A percentile compares a stretch with the other conserved stretches of the same genome.
These are phyloP conservation scores for Caenorhabditis imperialis DNA, from an alignment of 2,888 invertebrate species.

Conservation along the genomic window DNA sequence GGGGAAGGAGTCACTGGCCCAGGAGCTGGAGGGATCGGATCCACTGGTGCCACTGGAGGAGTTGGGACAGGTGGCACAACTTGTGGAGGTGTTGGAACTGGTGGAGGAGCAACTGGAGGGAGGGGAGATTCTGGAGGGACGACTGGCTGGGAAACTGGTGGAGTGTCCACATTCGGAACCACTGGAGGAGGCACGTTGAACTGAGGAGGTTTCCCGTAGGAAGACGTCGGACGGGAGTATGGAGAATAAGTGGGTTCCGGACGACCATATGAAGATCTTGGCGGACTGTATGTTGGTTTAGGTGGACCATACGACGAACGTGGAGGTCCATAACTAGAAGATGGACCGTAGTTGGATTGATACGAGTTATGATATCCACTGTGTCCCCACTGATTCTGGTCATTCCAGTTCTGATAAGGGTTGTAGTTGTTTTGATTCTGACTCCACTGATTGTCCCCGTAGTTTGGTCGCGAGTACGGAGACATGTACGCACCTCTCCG, in stretches of 20 bases:
- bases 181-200: conserved; percentile 26
- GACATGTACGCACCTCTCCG: conserved; percentile 41
- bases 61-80: not conserved
- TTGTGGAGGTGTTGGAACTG: not conserved
- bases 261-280: conserved; percentile 32
- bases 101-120: conserved; percentile 14
- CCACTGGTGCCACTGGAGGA: too few relatives aligned
- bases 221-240: conserved; percentile 42
- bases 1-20: conserved; percentile 16
- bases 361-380: conserved; percentile 25
- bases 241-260: conserved; percentile 42
- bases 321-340: conserved; percentile 25
- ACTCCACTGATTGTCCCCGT: conserved; percentile 25
- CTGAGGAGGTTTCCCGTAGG: conserved; percentile 47
- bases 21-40: conserved; percentile 20
- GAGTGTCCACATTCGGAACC: conserved; percentile 1
- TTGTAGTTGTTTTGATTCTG: conserved; percentile 15
- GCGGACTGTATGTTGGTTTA: conserved; percentile 20
- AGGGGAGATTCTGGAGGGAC: not conserved
- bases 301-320: conserved; percentile 19
- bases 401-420: conserved; percentile 1
- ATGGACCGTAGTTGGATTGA: conserved; percentile 31
- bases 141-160: conserved; percentile 3
- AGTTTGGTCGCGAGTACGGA: conserved; percentile 34
- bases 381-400: conserved; percentile 14